Conservation (phyloP, 2,888 invertebrate species). For the Coenonympha glycerion region DNA sequence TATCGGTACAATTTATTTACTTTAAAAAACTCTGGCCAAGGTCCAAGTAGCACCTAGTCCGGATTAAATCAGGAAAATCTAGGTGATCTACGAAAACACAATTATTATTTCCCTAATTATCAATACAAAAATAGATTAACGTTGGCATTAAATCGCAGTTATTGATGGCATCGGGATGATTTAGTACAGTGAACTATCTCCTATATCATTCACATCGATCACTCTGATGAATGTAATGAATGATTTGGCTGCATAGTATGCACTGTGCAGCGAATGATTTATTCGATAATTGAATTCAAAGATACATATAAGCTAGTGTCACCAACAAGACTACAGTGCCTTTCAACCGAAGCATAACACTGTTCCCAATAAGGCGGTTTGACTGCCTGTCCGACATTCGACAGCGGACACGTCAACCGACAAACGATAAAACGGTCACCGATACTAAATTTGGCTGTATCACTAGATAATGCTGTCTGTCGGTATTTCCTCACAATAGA, state of each 20-base stretch:
- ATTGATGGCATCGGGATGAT: conserved; percentile 17
- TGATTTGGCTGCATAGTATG: conserved; percentile 15
- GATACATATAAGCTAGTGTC: too few relatives aligned
- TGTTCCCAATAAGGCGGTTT: too few relatives aligned
- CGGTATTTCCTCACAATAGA: too few relatives aligned
- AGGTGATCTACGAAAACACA: neutral
- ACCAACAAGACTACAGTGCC: too few relatives aligned
- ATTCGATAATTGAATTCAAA: neutral
- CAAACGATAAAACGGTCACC: too few relatives aligned
- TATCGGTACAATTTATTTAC: too few relatives aligned
- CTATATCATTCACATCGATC: conserved; percentile 16
- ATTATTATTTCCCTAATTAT: neutral
- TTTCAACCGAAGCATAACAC: too few relatives aligned
- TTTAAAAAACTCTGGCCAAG: too few relatives aligned
- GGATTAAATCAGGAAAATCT: neutral
- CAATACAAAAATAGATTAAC: conserved; percentile 2
- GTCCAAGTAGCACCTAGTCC: neutral
- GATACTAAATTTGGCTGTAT: too few relatives aligned
- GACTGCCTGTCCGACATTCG: too few relatives aligned
- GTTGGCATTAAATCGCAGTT: conserved; percentile 15
- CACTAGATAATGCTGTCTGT: too few relatives aligned
- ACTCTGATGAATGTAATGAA: conserved; percentile 16
- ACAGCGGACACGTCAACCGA: too few relatives aligned
- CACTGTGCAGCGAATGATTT: conserved; percentile 2
- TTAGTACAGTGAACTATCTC: conserved; percentile 20